Conservation (phyloP, 30 jellyfish, hydroid and myxozoan species). For the Pelagia noctiluca region DNA sequence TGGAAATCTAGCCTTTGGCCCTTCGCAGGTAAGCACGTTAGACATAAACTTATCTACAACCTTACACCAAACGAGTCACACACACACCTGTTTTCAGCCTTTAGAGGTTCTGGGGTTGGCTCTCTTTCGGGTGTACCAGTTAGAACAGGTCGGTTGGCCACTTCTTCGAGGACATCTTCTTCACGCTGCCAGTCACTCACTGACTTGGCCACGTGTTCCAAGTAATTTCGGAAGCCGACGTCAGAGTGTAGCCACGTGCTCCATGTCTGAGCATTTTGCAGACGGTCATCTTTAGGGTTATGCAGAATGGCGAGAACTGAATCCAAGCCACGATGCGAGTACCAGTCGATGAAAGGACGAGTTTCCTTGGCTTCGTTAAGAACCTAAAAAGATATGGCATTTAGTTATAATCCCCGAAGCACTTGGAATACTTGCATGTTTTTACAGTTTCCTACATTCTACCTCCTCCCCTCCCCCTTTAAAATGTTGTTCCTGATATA, state of each 20-base stretch:
- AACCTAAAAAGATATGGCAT: conserved; percentile 31
- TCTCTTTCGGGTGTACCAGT: conserved; percentile 57
- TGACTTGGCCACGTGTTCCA: conserved; percentile 72
- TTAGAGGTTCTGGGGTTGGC: conserved; percentile 78
- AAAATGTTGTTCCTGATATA: background rate
- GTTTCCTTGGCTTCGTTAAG: conserved; percentile 68
- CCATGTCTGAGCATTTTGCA: conserved; percentile 60
- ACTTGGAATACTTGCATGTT: too few species aligned
- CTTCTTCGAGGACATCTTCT: conserved; percentile 58
- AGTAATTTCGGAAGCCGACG: conserved; percentile 90
- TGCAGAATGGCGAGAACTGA: conserved; percentile 69
- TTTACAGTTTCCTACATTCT: background rate
- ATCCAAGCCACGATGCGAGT: conserved; percentile 66
- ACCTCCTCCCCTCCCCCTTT: background rate
- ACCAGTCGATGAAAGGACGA: conserved; percentile 77
- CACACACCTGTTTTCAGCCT: conserved; percentile 67
- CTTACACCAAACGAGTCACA: background rate
- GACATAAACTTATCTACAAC: background rate
- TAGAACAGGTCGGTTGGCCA: conserved; percentile 27
- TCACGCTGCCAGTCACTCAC: conserved; percentile 82
- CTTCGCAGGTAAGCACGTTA: background rate
- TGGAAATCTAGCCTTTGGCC: background rate
- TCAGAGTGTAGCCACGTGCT: conserved; percentile 89
- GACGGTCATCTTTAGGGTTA: conserved; percentile 63
- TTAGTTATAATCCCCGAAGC: background rate